A percentile compares a stretch with the other conserved stretches of the same genome.
Conservation (phyloP, 2,888 invertebrate species). For the Flabesymbios commensalis region DNA sequence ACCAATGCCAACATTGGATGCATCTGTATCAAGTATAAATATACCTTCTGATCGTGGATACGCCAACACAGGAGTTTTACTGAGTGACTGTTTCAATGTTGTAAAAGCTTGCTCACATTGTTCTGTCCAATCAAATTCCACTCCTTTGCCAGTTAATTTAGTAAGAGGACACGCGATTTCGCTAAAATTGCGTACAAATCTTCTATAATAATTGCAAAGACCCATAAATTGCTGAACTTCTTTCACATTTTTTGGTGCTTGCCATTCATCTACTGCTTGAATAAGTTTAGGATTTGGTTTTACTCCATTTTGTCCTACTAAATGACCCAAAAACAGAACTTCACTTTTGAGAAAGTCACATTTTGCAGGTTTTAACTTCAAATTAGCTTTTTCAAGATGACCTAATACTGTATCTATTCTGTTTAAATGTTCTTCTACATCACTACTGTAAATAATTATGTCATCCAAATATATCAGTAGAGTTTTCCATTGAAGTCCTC, state of each 20-base stretch:
- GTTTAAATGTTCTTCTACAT: neutral
- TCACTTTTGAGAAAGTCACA: conserved; percentile 16
- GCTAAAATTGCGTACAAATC: neutral
- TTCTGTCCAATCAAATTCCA: conserved; percentile 15
- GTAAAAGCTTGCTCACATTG: conserved; percentile 12
- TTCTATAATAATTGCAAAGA: conserved; percentile 1
- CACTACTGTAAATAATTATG: conserved; percentile 12
- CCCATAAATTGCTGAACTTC: conserved; percentile 7
- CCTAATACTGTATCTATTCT: neutral
- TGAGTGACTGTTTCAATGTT: conserved; percentile 4
- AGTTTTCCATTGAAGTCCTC: neutral
- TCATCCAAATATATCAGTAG: conserved; percentile 20
- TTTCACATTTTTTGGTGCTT: neutral
- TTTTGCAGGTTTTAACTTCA: conserved; percentile 1
- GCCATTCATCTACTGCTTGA: conserved; percentile 10
- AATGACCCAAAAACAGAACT: conserved; percentile 24
- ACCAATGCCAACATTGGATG: conserved; percentile 1
- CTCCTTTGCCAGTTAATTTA: conserved; percentile 7
- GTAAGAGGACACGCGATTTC: neutral
- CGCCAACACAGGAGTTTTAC: conserved; percentile 12
- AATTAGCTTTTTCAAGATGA: neutral
- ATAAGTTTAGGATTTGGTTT: conserved; percentile 13
- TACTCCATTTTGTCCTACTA: conserved; percentile 11
- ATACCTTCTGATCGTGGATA: conserved; percentile 5
- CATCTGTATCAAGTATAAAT: conserved; percentile 8